A percentile compares a stretch with the other conserved stretches of the same genome.
These are phyloP conservation scores for Spilogale gracilis DNA, from an alignment of 2,113 vertebrate genomes.

Conservation along the genomic window DNA sequence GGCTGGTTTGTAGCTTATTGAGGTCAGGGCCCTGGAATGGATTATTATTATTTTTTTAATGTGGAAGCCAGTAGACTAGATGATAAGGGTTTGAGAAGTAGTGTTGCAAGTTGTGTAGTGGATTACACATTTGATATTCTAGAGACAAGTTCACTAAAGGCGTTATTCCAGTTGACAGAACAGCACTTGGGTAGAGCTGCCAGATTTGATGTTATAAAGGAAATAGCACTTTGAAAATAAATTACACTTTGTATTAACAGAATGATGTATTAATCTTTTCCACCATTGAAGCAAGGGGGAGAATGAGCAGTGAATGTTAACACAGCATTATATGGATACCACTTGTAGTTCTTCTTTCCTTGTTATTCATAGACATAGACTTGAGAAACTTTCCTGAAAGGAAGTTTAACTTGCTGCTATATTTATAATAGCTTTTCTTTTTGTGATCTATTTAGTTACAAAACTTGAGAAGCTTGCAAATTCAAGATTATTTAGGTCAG, in stretches of 20 bases:
- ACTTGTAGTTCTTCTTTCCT: slow-evolving; percentile 74
- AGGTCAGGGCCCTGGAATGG: neutral
- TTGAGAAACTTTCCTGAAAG: slow-evolving; percentile 78
- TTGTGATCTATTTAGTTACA: slow-evolving; percentile 29
- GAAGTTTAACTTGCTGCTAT: slow-evolving; percentile 64
- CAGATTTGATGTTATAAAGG: slow-evolving; percentile 72
- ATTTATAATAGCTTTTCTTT: slow-evolving; percentile 54
- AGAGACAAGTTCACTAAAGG: slow-evolving; percentile 58
- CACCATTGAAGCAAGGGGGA: slow-evolving; percentile 79
- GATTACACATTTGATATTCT: slow-evolving; percentile 72
- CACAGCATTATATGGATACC: slow-evolving; percentile 69
- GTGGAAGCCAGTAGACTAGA: slow-evolving; percentile 52
- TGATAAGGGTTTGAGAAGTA: slow-evolving; percentile 25
- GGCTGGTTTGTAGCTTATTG: slow-evolving; percentile 11
- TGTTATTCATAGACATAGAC: slow-evolving; percentile 77
- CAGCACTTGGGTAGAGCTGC: slow-evolving; percentile 66
- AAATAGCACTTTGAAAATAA: slow-evolving; percentile 78
- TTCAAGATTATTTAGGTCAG: neutral
- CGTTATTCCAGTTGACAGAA: slow-evolving; percentile 77
- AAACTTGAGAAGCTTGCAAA: slow-evolving; percentile 15
- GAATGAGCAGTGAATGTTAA: slow-evolving; percentile 85
- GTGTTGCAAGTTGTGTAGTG: neutral
- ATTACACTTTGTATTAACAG: slow-evolving; percentile 77
- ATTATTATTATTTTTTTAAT: slow-evolving; percentile 31
- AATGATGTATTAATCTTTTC: slow-evolving; percentile 85